A percentile compares a stretch with the other conserved stretches of the same genome.
These are phyloP conservation scores for Andricus quercusramuli DNA, from an alignment of 2,888 invertebrate genomes.

Conservation along the genomic window DNA sequence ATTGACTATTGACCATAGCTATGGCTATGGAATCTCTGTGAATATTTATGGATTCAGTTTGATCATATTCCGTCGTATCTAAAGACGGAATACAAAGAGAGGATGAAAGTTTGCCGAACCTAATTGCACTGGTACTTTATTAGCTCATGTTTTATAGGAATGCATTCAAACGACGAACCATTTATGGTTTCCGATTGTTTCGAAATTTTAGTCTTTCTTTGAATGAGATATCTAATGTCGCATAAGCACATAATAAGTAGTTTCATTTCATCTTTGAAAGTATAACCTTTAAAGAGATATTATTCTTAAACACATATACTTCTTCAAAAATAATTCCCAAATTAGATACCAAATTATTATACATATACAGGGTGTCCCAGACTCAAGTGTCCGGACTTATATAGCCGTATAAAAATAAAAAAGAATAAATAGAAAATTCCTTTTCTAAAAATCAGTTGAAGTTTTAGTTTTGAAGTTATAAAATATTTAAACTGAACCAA, in stretches of 20 bases:
- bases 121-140: background rate
- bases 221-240: background rate
- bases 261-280: background rate
- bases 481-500: no score
- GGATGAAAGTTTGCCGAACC: background rate
- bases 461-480: no score
- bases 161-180: background rate
- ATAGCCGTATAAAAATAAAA: no score
- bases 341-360: no score
- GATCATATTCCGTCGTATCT: background rate
- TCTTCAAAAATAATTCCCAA: no score
- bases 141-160: background rate
- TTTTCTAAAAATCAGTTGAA: no score
- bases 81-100: constrained; percentile 25
- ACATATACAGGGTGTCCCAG: no score
- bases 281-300: background rate
- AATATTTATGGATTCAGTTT: background rate
- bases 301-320: no score
- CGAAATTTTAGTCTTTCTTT: background rate
- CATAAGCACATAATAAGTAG: no score
- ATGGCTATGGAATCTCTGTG: background rate
- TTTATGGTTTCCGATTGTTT: background rate
- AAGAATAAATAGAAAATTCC: no score
- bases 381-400: no score
- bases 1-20: no score